These are phyloP conservation scores for Alexandromys fortis DNA, from an alignment of 2,113 vertebrate genomes.

Conservation along the genomic window DNA sequence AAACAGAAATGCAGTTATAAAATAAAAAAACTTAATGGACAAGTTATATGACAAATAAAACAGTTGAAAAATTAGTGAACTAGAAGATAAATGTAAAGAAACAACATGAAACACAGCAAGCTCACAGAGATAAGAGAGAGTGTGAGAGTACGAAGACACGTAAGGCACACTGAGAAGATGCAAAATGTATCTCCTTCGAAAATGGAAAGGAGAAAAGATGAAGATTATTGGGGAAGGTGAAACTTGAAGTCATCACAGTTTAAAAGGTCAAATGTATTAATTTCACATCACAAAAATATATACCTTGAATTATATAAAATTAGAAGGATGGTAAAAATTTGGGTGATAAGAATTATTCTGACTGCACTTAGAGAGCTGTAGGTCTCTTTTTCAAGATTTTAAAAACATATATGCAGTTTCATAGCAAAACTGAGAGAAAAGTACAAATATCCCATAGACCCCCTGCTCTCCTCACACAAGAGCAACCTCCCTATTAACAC, in stretches of 20 bases:
- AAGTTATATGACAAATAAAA: conserved; percentile 4
- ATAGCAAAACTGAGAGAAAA: neutral
- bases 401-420: no score
- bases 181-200: neutral
- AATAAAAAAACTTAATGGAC: conserved; percentile 14
- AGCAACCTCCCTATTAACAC: neutral
- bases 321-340: neutral
- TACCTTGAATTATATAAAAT: neutral
- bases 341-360: neutral
- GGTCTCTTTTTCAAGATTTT: neutral
- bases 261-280: neutral
- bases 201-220: neutral
- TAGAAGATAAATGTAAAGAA: neutral
- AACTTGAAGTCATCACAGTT: neutral
- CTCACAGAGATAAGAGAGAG: neutral
- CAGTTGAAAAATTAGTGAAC: neutral
- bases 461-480: neutral
- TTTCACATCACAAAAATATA: neutral
- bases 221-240: neutral
- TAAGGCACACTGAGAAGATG: neutral
- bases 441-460: neutral
- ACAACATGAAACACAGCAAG: neutral
- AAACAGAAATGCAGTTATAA: neutral
- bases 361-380: neutral
- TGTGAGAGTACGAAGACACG: neutral